Base-by-base conservation (phyloP, 1,140 invertebrate genomes). In the Camponotus pennsylvanicus region DNA sequence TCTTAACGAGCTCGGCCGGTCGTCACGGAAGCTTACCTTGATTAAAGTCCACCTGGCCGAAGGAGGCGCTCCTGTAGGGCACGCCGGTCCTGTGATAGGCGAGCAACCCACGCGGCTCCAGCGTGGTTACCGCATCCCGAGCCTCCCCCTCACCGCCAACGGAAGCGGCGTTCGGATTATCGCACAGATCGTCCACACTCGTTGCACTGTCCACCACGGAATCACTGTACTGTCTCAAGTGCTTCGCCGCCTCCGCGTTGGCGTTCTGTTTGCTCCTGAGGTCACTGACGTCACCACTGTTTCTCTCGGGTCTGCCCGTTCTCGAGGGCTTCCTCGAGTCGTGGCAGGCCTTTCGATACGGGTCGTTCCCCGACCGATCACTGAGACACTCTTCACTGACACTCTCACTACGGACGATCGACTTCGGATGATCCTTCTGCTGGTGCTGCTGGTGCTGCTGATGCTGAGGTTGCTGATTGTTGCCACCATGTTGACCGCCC, bases 31-130 rank as follows among this genome's bases (percentile, higher is more conserved):
- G 70, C 86, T 91, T 88, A 95, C 94, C 94, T 90, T 94, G 93
- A 89, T 91, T 89, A 89, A 97, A 97, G 92, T 98, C 97, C 59
- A 97, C 97, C 94, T 98, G 97, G 0, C 97, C 97, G 91, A 98
- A 98, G 11, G 98, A 98, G 6, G 97, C 97, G 91, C 97, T 98
- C 40, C 98, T 96, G 88, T 97, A 97, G 3, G 97, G 97, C 55
- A 89, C 70, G 66, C 92, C 88, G 59, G 86, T 69, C 63, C 88
- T 90, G 32, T 91, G 93, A 86, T 87, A 92, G 70, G 85, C 88
- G n/a, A 91, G 88, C 64, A 92, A 91, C 92, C 94, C 89, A 92
- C 95, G 91, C 90, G 95, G 92, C 93, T 96, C 94, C 86, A 94
- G 67, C 55, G 92, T 92, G 8, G 92, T 86, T 15, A 94, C 27